These are phyloP conservation scores for Xanthostigma xanthostigma DNA, from an alignment of 2,888 invertebrate species.

Conservation along the genomic window DNA sequence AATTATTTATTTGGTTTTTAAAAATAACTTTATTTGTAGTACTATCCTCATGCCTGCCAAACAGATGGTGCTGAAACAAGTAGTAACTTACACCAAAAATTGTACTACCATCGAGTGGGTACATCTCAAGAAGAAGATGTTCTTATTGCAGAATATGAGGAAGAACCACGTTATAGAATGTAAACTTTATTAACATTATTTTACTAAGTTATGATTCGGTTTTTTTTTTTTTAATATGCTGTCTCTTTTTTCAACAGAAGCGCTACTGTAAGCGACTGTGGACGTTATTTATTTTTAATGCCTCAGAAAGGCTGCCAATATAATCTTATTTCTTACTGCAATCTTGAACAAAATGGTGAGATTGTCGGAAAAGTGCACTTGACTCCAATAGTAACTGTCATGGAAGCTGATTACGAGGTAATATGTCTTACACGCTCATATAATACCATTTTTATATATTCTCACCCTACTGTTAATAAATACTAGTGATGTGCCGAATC, in stretches of 20 bases:
- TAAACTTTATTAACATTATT: conserved; percentile 30
- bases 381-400: conserved; percentile 69
- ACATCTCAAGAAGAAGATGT: conserved; percentile 77
- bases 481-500: too few species aligned
- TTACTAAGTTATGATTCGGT: neutral
- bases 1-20: neutral
- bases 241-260: conserved; percentile 39
- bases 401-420: conserved; percentile 90
- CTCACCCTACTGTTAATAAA: too few species aligned
- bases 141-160: conserved; percentile 75
- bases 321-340: conserved; percentile 76
- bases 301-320: conserved; percentile 82
- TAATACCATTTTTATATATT: neutral
- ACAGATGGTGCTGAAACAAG: conserved; percentile 86
- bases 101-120: conserved; percentile 82
- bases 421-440: conserved; percentile 7
- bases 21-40: conserved; percentile 30
- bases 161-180: conserved; percentile 87
- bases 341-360: conserved; percentile 47
- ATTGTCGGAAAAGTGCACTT: conserved; percentile 51
- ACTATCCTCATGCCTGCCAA: conserved; percentile 69
- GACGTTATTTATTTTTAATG: conserved; percentile 70
- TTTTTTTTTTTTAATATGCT: conserved; percentile 1
- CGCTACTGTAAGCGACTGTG: conserved; percentile 80
- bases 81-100: conserved; percentile 76